Evolutionary conservation across 2,888 invertebrate species (phyloP).

Genomic region (Pimpla rufipes): DNA sequence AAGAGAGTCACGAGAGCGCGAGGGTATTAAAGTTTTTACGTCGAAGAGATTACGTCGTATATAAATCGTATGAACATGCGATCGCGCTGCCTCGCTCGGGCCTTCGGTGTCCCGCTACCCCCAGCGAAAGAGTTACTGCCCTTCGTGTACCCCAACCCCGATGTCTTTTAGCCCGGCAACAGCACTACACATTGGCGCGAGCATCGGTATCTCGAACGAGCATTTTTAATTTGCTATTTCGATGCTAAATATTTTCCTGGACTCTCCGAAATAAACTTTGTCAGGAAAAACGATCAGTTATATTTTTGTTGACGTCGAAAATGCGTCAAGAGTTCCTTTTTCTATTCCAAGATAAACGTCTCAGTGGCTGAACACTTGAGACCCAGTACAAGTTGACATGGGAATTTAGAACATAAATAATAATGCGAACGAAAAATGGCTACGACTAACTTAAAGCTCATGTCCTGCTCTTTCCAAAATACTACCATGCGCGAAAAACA

Average conservation of each 20-base stretch:
- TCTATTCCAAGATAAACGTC: no score
- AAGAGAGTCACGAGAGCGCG: constrained; percentile 11
- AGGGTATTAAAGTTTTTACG: constrained; percentile 64
- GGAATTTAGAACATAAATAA: no score
- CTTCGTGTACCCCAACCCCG: not conserved
- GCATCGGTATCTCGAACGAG: not conserved
- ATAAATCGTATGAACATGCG: constrained; percentile 52
- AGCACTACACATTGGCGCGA: constrained; percentile 17
- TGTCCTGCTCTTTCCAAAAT: no score
- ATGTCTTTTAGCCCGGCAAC: not conserved
- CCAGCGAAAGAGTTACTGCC: constrained; percentile 44
- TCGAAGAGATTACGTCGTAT: constrained; percentile 54
- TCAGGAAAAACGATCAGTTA: not conserved
- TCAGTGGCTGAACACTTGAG: no score
- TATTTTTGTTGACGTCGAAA: not conserved
- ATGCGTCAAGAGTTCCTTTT: no score
- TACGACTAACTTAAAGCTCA: no score
- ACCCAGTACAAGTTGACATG: no score
- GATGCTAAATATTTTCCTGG: not conserved
- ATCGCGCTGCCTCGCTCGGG: constrained; percentile 15
- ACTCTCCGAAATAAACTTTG: not conserved
- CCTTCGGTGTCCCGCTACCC: constrained; percentile 35
- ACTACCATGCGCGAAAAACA: no score
- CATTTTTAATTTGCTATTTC: not conserved
- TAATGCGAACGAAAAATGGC: no score